A percentile compares a stretch with the other conserved stretches of the same genome.
These are phyloP conservation scores for Ochropleura plecta DNA, from an alignment of 2,888 invertebrate genomes.

Conservation along the genomic window DNA sequence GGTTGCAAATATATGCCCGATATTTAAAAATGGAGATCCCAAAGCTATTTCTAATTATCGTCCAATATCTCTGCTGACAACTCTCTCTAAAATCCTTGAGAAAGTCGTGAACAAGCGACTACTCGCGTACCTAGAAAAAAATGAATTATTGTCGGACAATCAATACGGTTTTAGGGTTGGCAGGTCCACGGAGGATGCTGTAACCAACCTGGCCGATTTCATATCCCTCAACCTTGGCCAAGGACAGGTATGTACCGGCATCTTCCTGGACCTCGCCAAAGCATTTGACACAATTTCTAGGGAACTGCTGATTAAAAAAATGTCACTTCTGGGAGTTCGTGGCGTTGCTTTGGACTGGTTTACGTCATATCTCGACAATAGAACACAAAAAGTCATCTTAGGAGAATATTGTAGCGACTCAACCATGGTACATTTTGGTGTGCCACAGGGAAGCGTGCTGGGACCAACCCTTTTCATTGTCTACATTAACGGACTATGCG, in stretches of 20 bases:
- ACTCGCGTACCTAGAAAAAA: no score
- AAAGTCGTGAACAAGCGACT: no score
- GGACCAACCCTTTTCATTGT: not conserved
- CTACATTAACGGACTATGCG: not conserved
- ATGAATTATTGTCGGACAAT: not conserved
- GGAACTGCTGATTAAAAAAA: not conserved
- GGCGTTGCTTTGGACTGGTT: conserved; percentile 7
- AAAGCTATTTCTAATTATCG: no score
- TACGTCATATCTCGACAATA: not conserved
- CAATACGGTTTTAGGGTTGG: not conserved
- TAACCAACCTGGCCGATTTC: not conserved
- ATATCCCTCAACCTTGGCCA: not conserved
- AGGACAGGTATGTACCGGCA: not conserved
- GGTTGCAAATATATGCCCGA: not conserved
- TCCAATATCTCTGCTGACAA: no score
- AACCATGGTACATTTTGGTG: not conserved
- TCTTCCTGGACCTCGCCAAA: conserved; percentile 1
- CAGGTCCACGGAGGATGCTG: not conserved
- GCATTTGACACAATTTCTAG: not conserved
- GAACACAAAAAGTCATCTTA: not conserved
- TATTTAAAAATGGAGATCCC: not conserved
- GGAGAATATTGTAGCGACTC: not conserved
- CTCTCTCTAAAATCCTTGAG: no score
- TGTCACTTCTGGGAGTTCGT: not conserved
- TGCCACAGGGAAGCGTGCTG: not conserved